Evolutionary conservation across 1,140 invertebrate species (phyloP), one percentile per base, ranked within the genome.

Genomic region (Globodera rostochiensis): DNA sequence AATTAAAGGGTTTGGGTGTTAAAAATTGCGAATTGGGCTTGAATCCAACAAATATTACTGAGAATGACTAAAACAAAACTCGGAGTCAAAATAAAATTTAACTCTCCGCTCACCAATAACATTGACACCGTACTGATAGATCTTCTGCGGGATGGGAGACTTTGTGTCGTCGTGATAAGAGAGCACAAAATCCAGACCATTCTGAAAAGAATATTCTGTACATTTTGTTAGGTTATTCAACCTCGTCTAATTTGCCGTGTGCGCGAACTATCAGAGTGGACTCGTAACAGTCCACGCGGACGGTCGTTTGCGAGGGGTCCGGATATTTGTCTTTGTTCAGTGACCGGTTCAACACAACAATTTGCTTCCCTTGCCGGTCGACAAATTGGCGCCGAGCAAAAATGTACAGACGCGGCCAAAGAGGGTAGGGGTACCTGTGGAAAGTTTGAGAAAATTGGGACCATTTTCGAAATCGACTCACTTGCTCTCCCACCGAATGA

Each of bases 151-250:
- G 81, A 92, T 91, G 53, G 89, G 84, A 9, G 91, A 87, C 82
- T 92, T 88, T 11, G 92, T 91, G 87, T 92, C 91, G 86, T 92
- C 92, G 87, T 89, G 90, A 82, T 92, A 92, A 13, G 91, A 92
- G 74, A 92, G 83, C 19, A 92, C 86, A 86, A 92, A 92, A 82
- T 92, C 91, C 84, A 92, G 91, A 21, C 92, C 92, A 89, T 91
- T 89, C 90, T 91, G 86, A 71, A 84, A 73, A 73, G 9, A 13
- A 46, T 15, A 79, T 50, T 15, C 6, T 80, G 73, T n/a, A 74
- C 45, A 82, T 11, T 50, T 50, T 66, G 13, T 21, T 57, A 8
- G 53, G 57, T 8, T 13, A 19, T 50, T 45, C 36, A 47, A 84
- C 79, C n/a, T 86, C 47, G 49, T 90, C 84, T 8, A 82, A 83